Conservation (phyloP, 2,797 vertebrate genomes). For the Darevskia mixta region DNA sequence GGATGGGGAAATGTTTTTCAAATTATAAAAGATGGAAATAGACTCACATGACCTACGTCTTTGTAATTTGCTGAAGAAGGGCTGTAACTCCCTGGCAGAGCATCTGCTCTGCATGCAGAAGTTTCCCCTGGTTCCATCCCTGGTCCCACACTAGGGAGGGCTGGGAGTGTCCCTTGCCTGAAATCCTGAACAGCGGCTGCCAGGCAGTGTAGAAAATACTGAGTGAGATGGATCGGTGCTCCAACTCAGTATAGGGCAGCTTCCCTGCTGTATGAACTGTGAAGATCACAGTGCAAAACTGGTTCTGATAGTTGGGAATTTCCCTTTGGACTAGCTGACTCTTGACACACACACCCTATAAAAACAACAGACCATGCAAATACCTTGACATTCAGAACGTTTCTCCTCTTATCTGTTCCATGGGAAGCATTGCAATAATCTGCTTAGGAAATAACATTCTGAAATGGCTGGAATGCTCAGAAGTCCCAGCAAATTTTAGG, state of each 20-base stretch:
- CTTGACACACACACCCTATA: slow-evolving; percentile 10
- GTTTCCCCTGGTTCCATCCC: no score
- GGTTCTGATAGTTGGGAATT: slow-evolving; percentile 45
- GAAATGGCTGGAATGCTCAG: slow-evolving; percentile 25
- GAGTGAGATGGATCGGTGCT: no score
- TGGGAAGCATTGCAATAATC: slow-evolving; percentile 13
- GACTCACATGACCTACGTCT: background rate
- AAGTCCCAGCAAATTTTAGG: background rate
- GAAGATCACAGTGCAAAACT: background rate
- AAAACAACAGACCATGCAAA: slow-evolving; percentile 33
- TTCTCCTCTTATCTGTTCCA: background rate
- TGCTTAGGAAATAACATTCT: slow-evolving; percentile 32
- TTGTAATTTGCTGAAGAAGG: background rate
- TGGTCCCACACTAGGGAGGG: no score
- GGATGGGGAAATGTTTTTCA: background rate
- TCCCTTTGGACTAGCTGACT: slow-evolving; percentile 47
- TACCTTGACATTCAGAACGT: slow-evolving; percentile 4
- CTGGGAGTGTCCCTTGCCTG: no score
- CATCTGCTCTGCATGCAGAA: no score
- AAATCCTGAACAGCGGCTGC: no score
- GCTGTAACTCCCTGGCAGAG: no score
- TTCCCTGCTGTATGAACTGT: no score
- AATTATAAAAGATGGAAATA: background rate
- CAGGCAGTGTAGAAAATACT: no score
- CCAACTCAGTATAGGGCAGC: no score